Conservation (phyloP, 2,113 vertebrate genomes). For the Plecotus auritus region DNA sequence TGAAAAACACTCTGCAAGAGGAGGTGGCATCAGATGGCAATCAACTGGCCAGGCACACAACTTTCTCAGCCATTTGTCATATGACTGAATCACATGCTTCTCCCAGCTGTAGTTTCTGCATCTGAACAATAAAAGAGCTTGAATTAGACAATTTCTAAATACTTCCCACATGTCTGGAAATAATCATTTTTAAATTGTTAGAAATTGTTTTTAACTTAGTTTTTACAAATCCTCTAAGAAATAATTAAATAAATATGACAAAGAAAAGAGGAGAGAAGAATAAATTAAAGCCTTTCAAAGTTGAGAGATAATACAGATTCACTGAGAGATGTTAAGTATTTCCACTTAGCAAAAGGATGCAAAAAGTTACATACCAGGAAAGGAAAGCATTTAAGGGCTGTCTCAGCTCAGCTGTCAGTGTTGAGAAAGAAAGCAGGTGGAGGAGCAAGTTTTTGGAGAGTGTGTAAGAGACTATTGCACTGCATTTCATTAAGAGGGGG, state of each 20-base stretch:
- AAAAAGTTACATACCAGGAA: background rate
- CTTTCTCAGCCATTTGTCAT: background rate
- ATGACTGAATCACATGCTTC: background rate
- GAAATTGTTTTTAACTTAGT: background rate
- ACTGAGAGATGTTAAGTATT: background rate
- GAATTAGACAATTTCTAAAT: background rate
- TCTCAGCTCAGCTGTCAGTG: background rate
- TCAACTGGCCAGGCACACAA: rapidly evolving
- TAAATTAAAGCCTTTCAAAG: background rate
- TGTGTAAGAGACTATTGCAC: background rate
- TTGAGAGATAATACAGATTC: background rate
- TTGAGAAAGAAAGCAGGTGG: rapidly evolving
- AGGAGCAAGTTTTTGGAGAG: too few relatives aligned
- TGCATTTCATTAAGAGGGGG: background rate
- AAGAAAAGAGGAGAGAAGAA: background rate
- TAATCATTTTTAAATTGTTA: background rate
- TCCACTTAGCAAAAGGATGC: background rate
- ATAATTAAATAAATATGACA: background rate
- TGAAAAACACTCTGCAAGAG: rapidly evolving
- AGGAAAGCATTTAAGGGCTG: background rate
- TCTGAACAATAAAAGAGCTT: background rate
- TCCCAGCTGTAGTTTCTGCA: too few relatives aligned
- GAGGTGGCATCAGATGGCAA: background rate
- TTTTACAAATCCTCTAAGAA: background rate
- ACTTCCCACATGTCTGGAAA: background rate